Evolutionary conservation across 2,113 vertebrate species (phyloP).

Genomic region (Accipiter cooperii): DNA sequence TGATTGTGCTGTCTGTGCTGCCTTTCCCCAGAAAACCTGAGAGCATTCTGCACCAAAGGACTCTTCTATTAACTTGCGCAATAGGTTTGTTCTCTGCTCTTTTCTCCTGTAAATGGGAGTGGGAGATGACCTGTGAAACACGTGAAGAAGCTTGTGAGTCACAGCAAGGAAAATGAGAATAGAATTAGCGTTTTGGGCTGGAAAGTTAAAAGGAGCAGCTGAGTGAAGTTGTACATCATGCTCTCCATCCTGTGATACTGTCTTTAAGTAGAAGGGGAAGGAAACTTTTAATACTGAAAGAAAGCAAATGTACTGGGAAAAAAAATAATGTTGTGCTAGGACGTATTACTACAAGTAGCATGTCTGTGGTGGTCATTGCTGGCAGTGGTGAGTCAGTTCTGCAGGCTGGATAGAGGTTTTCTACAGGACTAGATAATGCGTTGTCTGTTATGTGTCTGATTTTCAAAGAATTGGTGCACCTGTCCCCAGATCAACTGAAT

Average conservation of each 20-base stretch:
- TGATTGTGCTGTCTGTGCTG: rapidly evolving
- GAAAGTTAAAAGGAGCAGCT: background rate
- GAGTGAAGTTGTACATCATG: rapidly evolving
- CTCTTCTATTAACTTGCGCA: background rate
- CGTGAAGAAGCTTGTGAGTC: background rate
- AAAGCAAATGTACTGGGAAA: background rate
- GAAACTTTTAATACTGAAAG: background rate
- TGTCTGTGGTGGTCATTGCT: background rate
- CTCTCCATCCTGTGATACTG: background rate
- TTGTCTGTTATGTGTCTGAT: rapidly evolving
- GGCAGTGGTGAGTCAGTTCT: background rate
- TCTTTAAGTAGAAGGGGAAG: background rate
- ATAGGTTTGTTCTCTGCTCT: background rate
- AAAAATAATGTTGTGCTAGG: too few relatives aligned
- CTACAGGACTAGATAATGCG: rapidly evolving
- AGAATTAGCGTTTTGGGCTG: background rate
- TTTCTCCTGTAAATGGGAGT: too few relatives aligned
- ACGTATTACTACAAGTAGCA: background rate
- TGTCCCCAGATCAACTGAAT: background rate
- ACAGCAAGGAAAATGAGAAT: background rate
- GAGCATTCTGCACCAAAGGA: too few relatives aligned
- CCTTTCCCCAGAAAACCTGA: background rate
- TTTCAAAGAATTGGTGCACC: background rate
- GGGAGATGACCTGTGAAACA: background rate
- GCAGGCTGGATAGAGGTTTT: background rate